These are phyloP conservation scores for Platorchestia sp. DNA, from an alignment of 1,140 invertebrate genomes.

Conservation along the genomic window DNA sequence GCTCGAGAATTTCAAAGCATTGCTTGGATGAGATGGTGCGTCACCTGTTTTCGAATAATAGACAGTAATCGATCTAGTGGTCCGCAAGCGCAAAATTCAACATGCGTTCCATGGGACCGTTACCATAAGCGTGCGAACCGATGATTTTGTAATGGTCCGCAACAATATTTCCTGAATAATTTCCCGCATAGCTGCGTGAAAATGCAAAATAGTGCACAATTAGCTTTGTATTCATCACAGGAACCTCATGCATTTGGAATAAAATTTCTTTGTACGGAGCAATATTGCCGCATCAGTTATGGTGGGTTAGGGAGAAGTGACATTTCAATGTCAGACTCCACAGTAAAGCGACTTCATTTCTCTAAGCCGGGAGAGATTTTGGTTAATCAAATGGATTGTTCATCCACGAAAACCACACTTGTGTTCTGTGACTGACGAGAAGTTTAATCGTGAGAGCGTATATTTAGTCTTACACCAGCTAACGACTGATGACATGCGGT, in stretches of 20 bases:
- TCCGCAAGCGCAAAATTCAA: neutral
- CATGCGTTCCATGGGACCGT: neutral
- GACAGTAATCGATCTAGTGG: neutral
- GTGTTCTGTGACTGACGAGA: neutral
- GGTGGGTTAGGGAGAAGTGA: no score
- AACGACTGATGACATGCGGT: neutral
- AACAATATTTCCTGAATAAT: neutral
- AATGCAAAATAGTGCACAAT: neutral
- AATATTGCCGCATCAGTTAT: neutral
- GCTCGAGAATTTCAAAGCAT: neutral
- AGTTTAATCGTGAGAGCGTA: neutral
- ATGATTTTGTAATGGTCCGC: no score
- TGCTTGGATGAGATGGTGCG: neutral
- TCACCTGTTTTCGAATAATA: neutral
- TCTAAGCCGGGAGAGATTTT: neutral
- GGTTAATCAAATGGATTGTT: neutral
- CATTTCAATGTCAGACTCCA: neutral
- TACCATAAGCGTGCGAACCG: no score
- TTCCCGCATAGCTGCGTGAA: neutral
- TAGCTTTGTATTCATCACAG: neutral
- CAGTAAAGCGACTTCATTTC: neutral
- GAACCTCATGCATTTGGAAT: neutral
- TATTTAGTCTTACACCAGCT: neutral
- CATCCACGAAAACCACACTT: neutral
- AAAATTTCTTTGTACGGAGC: neutral